Base-by-base conservation (phyloP, 2,888 invertebrate species). In the Ophioninae sp. region DNA sequence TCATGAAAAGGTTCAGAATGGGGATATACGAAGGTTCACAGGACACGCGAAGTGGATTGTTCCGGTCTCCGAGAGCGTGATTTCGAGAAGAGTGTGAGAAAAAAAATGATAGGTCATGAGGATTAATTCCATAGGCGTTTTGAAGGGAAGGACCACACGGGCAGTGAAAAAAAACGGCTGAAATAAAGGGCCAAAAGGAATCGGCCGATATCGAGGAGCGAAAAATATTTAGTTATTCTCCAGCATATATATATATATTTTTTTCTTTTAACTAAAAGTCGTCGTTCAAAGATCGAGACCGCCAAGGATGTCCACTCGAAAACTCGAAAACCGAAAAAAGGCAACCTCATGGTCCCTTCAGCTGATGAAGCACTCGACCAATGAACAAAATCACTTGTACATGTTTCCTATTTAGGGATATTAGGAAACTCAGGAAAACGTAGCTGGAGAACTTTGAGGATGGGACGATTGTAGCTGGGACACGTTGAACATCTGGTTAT, bases 131-230 rank as follows among this genome's bases (percentile, higher is more conserved):
- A 10, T 6, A 57, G 75, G 64, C 17, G 23, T 57, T 68, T 67
- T 70, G 62, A 64, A 21, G 2, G 39, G 0, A 50, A 44, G 57
- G 84, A 79, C 84, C 81, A 82, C 79, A 81, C 81, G 84, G 68
- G 76, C 73, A 30, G 30, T 30, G 72, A 37, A n/a, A 67, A 68
- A 67, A 75, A 62, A 50, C 10, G 67, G 17, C n/a, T 1, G 7
- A 59, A 21, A 56, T 21, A 30, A 69, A 30, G 41, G 83, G 77
- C 75, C 67, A 59, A 23, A 70, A 69, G 65, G 87, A 90, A 91
- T 91, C 90, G 86, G 89, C 89, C 86, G 84, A 90, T 90, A 90
- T 89, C 87, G 86, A 81, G 77, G 57, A 76, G 84, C 65, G 79
- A 76, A 83, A 90, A 88, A 89, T 91, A 89, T 89, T 89, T 88